These are phyloP conservation scores for Poecilia picta DNA, from an alignment of 2,797 vertebrate genomes.

Conservation along the genomic window DNA sequence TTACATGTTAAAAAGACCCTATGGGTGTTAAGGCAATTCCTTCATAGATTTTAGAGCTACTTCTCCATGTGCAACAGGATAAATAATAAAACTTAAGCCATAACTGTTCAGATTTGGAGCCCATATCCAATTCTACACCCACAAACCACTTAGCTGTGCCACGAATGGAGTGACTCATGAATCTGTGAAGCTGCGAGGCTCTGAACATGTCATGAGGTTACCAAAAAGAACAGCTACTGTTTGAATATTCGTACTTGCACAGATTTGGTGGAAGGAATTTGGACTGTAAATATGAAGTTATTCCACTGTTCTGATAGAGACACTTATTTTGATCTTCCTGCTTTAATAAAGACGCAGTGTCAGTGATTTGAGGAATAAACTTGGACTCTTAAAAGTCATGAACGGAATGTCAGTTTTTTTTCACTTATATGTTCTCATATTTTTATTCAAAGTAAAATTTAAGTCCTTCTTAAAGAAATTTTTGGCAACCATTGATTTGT, in stretches of 20 bases:
- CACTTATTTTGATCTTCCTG: background rate
- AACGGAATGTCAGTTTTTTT: background rate
- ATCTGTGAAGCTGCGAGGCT: conserved; percentile 16
- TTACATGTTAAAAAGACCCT: background rate
- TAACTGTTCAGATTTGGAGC: conserved; percentile 30
- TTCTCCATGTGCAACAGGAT: conserved; percentile 10
- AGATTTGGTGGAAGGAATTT: background rate
- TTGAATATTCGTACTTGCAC: conserved; percentile 17
- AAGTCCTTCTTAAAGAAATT: background rate
- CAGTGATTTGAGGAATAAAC: background rate
- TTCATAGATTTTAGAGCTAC: conserved; percentile 23
- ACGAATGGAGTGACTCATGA: conserved; percentile 30
- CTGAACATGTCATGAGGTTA: conserved; percentile 32
- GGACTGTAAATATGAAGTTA: no score
- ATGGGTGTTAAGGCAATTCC: background rate
- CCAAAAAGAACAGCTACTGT: conserved; percentile 24
- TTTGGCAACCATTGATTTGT: background rate
- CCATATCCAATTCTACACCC: conserved; percentile 38
- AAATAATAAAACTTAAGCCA: conserved; percentile 9
- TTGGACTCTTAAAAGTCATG: background rate
- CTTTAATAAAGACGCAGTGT: background rate
- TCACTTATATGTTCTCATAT: background rate
- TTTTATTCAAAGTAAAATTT: background rate
- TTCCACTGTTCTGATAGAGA: background rate
- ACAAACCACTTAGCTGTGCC: conserved; percentile 27